A percentile compares a stretch with the other conserved stretches of the same genome.
phyloP scores from a whole-genome alignment of 2,888 invertebrate genomes.

The Yponomeuta malinellus region DNA sequence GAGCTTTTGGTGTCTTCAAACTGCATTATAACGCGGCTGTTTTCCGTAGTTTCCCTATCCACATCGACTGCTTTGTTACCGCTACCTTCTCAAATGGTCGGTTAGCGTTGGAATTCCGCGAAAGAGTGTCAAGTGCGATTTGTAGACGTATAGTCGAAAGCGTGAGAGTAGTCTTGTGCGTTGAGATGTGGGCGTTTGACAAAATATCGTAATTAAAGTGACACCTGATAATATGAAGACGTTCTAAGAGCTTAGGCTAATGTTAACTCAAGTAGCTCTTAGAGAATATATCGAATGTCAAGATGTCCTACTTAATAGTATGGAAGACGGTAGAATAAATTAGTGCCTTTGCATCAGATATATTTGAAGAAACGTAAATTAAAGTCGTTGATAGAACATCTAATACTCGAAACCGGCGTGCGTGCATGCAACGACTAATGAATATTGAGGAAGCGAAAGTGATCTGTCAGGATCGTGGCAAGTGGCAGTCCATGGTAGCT shows the following conservation, averaged over 20 bases:
- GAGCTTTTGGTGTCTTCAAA: conserved; percentile 2
- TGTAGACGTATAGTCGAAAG: conserved; percentile 21
- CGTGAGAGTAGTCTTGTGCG: conserved; percentile 31
- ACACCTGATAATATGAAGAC: background rate
- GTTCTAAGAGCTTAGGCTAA: background rate
- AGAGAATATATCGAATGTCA: background rate
- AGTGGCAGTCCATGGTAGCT: no score
- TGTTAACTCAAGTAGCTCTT: background rate
- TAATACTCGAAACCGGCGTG: no score
- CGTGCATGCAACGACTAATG: no score
- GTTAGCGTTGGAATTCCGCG: conserved; percentile 22
- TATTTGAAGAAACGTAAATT: no score
- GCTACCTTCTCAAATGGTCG: conserved; percentile 11
- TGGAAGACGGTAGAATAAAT: no score
- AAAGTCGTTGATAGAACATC: no score
- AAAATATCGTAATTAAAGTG: conserved; percentile 11
- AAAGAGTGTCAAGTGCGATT: conserved; percentile 39
- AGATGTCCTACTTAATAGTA: background rate
- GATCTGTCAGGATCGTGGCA: no score
- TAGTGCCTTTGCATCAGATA: no score
- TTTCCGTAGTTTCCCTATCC: background rate
- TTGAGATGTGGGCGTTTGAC: conserved; percentile 25
- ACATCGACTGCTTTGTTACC: background rate
- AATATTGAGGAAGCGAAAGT: no score
- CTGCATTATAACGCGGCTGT: background rate